Evolutionary conservation across 1,140 invertebrate species (phyloP).

Genomic region (Leptinotarsa lineolata): DNA sequence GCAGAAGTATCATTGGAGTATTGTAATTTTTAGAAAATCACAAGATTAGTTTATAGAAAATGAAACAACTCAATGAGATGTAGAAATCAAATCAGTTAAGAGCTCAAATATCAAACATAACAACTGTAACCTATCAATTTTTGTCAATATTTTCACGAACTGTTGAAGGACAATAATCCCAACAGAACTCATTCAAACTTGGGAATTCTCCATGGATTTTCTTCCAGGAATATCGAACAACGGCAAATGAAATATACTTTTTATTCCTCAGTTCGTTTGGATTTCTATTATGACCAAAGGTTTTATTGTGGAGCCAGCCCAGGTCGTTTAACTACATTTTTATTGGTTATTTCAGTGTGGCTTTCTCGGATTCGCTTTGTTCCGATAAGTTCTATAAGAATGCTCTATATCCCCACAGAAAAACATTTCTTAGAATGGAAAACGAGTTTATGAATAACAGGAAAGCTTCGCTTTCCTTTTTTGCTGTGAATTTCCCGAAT

Average conservation of each 20-base stretch:
- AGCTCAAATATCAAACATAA: too few relatives aligned
- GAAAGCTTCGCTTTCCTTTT: conserved; percentile 1
- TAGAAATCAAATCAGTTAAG: too few relatives aligned
- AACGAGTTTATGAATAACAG: conserved; percentile 6
- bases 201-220: not conserved
- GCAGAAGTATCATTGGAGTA: too few relatives aligned
- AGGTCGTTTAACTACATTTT: conserved; percentile 32
- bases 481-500: conserved; percentile 1
- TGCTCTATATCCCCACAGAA: conserved; percentile 4
- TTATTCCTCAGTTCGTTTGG: conserved; percentile 14
- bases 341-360: conserved; percentile 25
- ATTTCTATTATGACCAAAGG: conserved; percentile 16
- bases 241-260: conserved; percentile 1
- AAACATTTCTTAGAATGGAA: not conserved
- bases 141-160: too few relatives aligned
- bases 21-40: too few relatives aligned
- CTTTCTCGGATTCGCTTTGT: conserved; percentile 18
- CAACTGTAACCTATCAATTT: too few relatives aligned
- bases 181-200: not conserved
- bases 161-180: not conserved
- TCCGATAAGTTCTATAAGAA: conserved; percentile 19
- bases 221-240: not conserved
- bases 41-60: too few relatives aligned
- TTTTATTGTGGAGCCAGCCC: conserved; percentile 28
- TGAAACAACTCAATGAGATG: too few relatives aligned